Conservation (phyloP, 2,113 vertebrate species). For the Notarius quadriscutis region DNA sequence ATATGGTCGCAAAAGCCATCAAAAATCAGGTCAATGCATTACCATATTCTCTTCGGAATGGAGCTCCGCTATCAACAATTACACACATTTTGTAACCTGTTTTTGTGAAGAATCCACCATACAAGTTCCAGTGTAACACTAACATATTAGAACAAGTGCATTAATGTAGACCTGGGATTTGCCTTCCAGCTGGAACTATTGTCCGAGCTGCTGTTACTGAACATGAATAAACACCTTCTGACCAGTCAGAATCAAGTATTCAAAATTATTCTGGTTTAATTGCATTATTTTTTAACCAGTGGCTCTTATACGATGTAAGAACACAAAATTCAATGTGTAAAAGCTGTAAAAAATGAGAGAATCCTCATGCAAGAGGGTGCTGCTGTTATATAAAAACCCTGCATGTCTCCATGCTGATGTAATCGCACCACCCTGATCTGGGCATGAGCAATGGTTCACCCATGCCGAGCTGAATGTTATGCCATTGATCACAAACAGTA, state of each 20-base stretch:
- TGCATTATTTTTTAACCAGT: neutral
- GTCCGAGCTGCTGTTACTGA: neutral
- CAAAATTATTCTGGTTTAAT: neutral
- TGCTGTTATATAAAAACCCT: constrained; percentile 5
- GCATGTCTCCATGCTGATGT: neutral
- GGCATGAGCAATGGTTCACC: neutral
- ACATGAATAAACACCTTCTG: neutral
- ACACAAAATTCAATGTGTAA: neutral
- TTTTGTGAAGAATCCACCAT: neutral
- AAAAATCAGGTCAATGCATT: no score
- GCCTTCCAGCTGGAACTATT: neutral
- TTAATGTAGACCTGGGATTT: neutral
- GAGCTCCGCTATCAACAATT: neutral
- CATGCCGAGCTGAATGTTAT: constrained; percentile 18
- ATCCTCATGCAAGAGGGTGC: neutral
- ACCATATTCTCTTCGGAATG: no score
- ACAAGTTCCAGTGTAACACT: neutral
- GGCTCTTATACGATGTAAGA: neutral
- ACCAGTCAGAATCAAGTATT: neutral
- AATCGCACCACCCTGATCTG: neutral
- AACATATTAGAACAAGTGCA: neutral
- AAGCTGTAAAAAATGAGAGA: neutral
- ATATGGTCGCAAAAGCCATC: no score
- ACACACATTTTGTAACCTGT: neutral
- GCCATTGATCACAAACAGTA: constrained; percentile 22